Percentiles rank a stretch among this genome's conserved stretches.
Evolutionary conservation across 2,888 invertebrate species (phyloP).

Genomic region (Hydroisotoma schaefferi): DNA sequence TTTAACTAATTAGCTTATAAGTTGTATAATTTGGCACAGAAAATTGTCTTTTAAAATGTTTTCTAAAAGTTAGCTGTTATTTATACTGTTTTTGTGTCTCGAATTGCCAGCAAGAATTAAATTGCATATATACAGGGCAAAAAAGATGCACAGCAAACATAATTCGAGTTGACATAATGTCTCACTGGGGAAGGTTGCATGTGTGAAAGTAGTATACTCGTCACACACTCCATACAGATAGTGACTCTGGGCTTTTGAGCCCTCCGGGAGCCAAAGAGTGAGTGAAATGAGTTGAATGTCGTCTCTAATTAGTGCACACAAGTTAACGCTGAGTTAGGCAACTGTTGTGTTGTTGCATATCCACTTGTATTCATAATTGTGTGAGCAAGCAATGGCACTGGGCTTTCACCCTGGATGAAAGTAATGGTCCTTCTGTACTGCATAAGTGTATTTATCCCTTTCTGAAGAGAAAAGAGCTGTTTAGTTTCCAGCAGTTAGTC

Average conservation of each 20-base stretch:
- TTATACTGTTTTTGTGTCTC: too few relatives aligned
- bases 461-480: slow-evolving; percentile 8
- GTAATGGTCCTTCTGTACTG: slow-evolving; percentile 10
- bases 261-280: neutral
- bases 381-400: neutral
- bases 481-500: neutral
- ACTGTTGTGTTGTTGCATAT: neutral
- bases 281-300: slow-evolving; percentile 29
- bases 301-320: slow-evolving; percentile 42
- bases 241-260: too few relatives aligned
- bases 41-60: too few relatives aligned
- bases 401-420: slow-evolving; percentile 6
- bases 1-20: too few relatives aligned
- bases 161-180: slow-evolving; percentile 2
- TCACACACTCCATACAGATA: neutral
- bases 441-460: slow-evolving; percentile 16
- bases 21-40: too few relatives aligned
- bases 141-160: neutral
- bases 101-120: neutral
- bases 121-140: neutral
- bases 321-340: slow-evolving; percentile 43
- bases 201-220: slow-evolving; percentile 1
- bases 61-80: too few relatives aligned
- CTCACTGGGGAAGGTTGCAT: slow-evolving; percentile 8
- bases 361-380: too few relatives aligned